phyloP scores from a whole-genome alignment of 2,113 vertebrate species.

The Bothrops jararaca region DNA sequence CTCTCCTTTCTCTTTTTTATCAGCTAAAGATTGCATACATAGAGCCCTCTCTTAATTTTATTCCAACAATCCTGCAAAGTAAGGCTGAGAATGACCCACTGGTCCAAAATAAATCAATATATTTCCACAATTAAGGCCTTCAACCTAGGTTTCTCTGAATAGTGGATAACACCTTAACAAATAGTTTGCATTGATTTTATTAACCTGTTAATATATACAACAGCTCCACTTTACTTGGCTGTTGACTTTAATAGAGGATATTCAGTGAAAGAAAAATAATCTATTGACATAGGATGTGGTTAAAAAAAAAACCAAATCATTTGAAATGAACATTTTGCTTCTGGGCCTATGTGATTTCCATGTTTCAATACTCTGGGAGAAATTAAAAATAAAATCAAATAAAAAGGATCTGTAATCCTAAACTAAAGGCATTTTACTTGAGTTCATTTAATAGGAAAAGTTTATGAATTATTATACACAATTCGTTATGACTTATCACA shows the following conservation, averaged over 20 bases:
- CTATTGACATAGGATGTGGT: neutral
- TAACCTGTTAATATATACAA: neutral
- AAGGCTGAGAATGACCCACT: neutral
- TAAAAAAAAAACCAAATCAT: neutral
- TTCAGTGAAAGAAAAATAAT: neutral
- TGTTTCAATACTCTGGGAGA: conserved; percentile 23
- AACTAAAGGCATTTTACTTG: conserved; percentile 40
- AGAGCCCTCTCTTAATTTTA: neutral
- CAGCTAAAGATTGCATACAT: neutral
- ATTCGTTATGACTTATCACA: conserved; percentile 57
- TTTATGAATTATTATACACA: conserved; percentile 44
- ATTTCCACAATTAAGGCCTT: neutral
- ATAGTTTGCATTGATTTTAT: neutral
- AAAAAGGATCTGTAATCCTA: conserved; percentile 33
- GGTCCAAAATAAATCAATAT: neutral
- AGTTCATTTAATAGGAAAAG: conserved; percentile 28
- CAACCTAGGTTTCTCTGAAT: neutral
- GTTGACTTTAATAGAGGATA: neutral
- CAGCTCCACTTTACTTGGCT: neutral
- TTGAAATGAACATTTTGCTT: neutral
- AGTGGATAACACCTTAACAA: neutral
- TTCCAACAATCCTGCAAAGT: neutral
- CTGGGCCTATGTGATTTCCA: conserved; percentile 11
- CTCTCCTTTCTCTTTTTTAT: neutral
- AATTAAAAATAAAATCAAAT: conserved; percentile 39